phyloP scores from a whole-genome alignment of 92 coral and sea anemone species.

The Hydrozoanthus gracilis region DNA sequence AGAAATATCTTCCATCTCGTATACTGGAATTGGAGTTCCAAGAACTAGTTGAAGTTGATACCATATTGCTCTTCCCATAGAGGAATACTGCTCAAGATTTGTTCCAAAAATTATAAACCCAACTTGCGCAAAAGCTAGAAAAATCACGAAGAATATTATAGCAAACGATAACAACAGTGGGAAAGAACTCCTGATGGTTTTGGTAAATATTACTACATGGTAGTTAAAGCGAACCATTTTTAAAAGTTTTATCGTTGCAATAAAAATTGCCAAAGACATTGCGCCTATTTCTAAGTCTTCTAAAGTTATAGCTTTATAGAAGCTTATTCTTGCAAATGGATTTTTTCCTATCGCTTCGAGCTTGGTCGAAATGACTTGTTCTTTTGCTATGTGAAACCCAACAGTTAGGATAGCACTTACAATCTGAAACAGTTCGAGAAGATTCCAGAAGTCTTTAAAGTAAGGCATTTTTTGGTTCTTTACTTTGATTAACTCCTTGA shows the following conservation, averaged over 20 bases:
- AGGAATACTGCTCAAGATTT: slow-evolving; percentile 17
- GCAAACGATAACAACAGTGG: slow-evolving; percentile 22
- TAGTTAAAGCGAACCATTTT: slow-evolving; percentile 41
- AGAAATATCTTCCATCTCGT: slow-evolving; percentile 2
- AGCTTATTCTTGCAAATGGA: slow-evolving; percentile 32
- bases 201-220: slow-evolving; percentile 18
- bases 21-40: slow-evolving; percentile 20
- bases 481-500: slow-evolving; percentile 24
- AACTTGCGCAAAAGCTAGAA: slow-evolving; percentile 43
- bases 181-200: slow-evolving; percentile 16
- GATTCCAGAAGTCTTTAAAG: slow-evolving; percentile 35
- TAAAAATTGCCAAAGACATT: slow-evolving; percentile 34
- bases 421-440: slow-evolving; percentile 27
- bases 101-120: slow-evolving; percentile 29
- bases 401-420: slow-evolving; percentile 10
- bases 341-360: neutral
- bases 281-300: slow-evolving; percentile 21
- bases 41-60: slow-evolving; percentile 37
- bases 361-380: neutral
- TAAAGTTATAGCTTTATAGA: neutral
- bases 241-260: slow-evolving; percentile 43
- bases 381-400: slow-evolving; percentile 33
- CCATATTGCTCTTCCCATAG: neutral
- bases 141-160: neutral
- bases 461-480: slow-evolving; percentile 11